Evolutionary conservation across 2,888 invertebrate genomes (phyloP), one percentile per base, ranked within the genome.

Genomic region (Ichneumoninae sp.): DNA sequence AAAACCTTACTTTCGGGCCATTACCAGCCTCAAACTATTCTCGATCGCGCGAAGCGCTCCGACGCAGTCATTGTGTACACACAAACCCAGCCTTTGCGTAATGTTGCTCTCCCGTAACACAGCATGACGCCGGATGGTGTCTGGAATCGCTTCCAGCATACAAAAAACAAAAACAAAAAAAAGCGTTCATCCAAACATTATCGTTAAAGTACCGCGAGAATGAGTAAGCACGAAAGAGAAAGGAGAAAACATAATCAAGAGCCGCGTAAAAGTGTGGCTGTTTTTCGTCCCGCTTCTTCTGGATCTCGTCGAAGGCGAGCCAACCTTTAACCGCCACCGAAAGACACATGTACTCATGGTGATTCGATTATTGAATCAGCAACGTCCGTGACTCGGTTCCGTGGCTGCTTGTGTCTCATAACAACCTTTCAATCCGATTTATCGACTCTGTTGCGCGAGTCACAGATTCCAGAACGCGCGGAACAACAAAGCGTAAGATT

Each of bases 401-500:
- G 10, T 44, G 44, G 0, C 44, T 44, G 40, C 8, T 40, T 2
- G 40, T 40, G 40, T 40, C 13, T 16, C 44, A 44, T 16, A 44
- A 44, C 13, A 16, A 10, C 44, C 16, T 13, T 3, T 16, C 44
- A 10, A 44, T 44, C 44, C 3, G 16, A 44, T 44, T 44, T 1
- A 44, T 44, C 44, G 44, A 16, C 16, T 44, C 16, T 13, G 3
- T 16, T 16, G 44, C 3, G 13, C 44, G 44, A 44, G 13, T 44
- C 13, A 44, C 16, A 16, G 44, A 44, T 44, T 16, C 44, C 44
- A 0, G 44, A 26, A 13, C 6, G 44, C 40, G 44, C 1, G 13
- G 19, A 69, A 44, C 7, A 69, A 69, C 30, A 69, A 69, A 69
- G 69, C n/a, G 50, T n/a, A 47, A 26, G 69, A 69, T 40, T 47